Conservation (phyloP, 2,797 vertebrate genomes). For the Echeneis naucrates region DNA sequence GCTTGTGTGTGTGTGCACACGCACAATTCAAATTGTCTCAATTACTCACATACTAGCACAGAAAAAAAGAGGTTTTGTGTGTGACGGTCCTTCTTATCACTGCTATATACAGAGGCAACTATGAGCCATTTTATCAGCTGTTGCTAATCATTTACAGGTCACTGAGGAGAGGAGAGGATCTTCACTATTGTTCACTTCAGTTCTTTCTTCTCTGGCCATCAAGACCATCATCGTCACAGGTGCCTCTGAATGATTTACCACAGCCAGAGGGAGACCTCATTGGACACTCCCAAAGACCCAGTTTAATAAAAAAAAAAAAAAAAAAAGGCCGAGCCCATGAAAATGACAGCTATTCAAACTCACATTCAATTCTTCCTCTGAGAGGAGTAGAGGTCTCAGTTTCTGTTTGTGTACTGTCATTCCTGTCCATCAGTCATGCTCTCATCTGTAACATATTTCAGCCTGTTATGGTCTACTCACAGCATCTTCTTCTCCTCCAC, state of each 20-base stretch:
- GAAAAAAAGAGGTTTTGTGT: conserved; percentile 55
- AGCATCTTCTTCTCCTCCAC: conserved; percentile 9
- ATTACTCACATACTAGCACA: conserved; percentile 49
- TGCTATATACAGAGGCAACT: conserved; percentile 4
- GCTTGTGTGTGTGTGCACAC: conserved; percentile 34
- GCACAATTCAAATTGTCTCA: conserved; percentile 39
- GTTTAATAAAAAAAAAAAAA: conserved; percentile 24
- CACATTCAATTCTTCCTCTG: conserved; percentile 1
- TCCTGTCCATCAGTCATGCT: conserved; percentile 30
- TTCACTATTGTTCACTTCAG: not conserved
- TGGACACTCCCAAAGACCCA: not conserved
- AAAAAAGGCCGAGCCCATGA: conserved; percentile 22
- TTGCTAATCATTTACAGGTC: conserved; percentile 16
- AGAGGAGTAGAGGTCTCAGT: conserved; percentile 5
- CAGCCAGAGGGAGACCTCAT: conserved; percentile 9
- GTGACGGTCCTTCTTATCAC: conserved; percentile 22
- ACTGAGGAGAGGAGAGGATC: not conserved
- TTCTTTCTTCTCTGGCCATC: conserved; percentile 28
- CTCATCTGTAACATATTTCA: not conserved
- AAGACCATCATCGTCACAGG: conserved; percentile 37
- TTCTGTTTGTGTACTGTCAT: conserved; percentile 15
- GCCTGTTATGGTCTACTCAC: conserved; percentile 1
- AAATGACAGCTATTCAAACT: conserved; percentile 41
- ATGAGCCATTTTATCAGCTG: conserved; percentile 21
- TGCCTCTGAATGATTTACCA: conserved; percentile 57